A percentile compares a stretch with the other conserved stretches of the same genome.
Evolutionary conservation across 1,140 invertebrate genomes (phyloP).

Genomic region (Pogonomyrmex barbatus): DNA sequence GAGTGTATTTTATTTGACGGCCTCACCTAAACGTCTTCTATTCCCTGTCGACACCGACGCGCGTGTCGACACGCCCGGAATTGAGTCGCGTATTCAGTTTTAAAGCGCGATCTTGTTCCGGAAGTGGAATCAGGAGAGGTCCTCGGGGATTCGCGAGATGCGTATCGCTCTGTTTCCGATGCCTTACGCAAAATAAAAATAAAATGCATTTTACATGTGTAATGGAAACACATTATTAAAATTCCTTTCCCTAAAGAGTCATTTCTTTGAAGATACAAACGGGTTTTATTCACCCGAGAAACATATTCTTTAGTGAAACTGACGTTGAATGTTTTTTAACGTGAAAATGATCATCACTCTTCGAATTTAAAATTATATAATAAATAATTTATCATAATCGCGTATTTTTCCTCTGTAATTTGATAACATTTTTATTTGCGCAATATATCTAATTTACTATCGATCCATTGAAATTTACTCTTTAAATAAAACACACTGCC

Average conservation of each 20-base stretch:
- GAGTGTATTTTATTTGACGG: constrained; percentile 77
- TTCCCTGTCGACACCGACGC: constrained; percentile 75
- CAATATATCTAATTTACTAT: neutral
- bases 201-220: constrained; percentile 30
- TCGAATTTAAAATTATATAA: neutral
- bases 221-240: constrained; percentile 37
- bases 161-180: constrained; percentile 33
- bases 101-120: constrained; percentile 64
- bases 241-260: neutral
- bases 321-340: neutral
- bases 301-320: neutral
- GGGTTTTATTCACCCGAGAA: neutral
- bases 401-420: neutral
- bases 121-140: constrained; percentile 61
- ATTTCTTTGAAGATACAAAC: constrained; percentile 15
- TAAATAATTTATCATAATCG: constrained; percentile 8
- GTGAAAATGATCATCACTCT: neutral
- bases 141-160: constrained; percentile 28
- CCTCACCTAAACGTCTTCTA: constrained; percentile 77
- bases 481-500: neutral
- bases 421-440: neutral
- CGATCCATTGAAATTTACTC: neutral
- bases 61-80: constrained; percentile 81
- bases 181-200: constrained; percentile 14
- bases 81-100: constrained; percentile 80